Percentiles rank a stretch among this genome's conserved stretches.
Evolutionary conservation across 2,888 invertebrate species (phyloP).

Genomic region (Drosophila lutescens): DNA sequence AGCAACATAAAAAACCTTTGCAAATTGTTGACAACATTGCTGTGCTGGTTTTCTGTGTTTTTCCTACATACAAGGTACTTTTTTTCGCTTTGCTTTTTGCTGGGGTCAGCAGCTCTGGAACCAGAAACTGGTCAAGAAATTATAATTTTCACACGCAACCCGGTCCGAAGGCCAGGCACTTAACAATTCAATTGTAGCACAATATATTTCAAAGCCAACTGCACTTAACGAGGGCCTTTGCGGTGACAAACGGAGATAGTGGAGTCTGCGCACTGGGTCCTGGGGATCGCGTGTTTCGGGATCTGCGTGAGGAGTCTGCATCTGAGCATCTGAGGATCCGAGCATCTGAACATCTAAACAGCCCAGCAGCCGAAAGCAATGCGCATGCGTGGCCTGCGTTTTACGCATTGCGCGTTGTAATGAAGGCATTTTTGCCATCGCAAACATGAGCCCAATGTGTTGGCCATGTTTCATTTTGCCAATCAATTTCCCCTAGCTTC

Average conservation of each 20-base stretch:
- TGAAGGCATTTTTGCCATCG: slow-evolving; percentile 79
- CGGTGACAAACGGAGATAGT: slow-evolving; percentile 68
- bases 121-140: slow-evolving; percentile 71
- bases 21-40: slow-evolving; percentile 75
- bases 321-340: slow-evolving; percentile 7
- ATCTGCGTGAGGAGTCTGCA: slow-evolving; percentile 30
- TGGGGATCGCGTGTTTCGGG: slow-evolving; percentile 28
- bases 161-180: slow-evolving; percentile 55
- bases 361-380: slow-evolving; percentile 34
- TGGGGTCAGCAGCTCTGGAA: slow-evolving; percentile 51
- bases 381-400: slow-evolving; percentile 78
- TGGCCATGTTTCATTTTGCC: slow-evolving; percentile 77
- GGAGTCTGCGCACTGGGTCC: slow-evolving; percentile 31
- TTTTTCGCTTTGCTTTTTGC: slow-evolving; percentile 23
- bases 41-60: slow-evolving; percentile 36
- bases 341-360: background rate
- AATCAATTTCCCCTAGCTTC: slow-evolving; percentile 71
- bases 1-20: slow-evolving; percentile 47
- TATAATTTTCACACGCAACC: slow-evolving; percentile 82
- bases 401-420: slow-evolving; percentile 76
- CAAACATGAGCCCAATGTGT: slow-evolving; percentile 56
- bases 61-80: slow-evolving; percentile 10
- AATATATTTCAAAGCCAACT: slow-evolving; percentile 57
- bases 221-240: slow-evolving; percentile 70
- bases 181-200: slow-evolving; percentile 77